Base-by-base conservation (phyloP, 2,888 invertebrate genomes). In the Nemapogon koenigi region DNA sequence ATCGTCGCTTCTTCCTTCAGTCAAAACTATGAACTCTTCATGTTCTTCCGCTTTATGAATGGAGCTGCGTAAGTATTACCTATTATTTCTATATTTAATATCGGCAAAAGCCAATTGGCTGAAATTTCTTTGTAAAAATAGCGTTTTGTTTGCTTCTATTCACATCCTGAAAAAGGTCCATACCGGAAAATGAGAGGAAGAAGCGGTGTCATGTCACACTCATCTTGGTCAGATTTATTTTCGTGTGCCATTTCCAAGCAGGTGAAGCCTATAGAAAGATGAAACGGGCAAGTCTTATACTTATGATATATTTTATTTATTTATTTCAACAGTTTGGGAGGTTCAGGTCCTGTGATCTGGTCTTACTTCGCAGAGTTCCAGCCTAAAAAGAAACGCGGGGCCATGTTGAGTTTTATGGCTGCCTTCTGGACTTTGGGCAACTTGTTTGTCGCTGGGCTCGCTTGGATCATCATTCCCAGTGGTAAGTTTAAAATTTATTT, bases 401-500 rank as follows among this genome's bases (percentile, higher is more conserved):
- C 91, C 38, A 94, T 94, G 94, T 80, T 95, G 51, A 93, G 93
- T 52, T 91, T 92, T 62, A 91, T 95, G 89, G 94, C 95, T 41
- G 94, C 94, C 37, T 95, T 94, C 70, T 95, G 95, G 95, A 95
- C 95, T 41, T 84, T 94, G 51, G 95, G 95, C 48, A 94, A 94
- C 65, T 82, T 95, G 48, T 89, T 94, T 58, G 94, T 94, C 40
- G 94, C 95, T 50, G 92, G 94, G 62, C 67, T 87, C 47, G 88
- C 88, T 45, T 88, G 88, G 88, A 78, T 88, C 45, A 86, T 88
- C 51, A 88, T 88, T 45, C 88, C 88, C 48, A 82, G 84, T 51
- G 70, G 78, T 78, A 45, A 57, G 57, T 39, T 10, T 22, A n/a
- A n/a, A n/a, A n/a, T n/a, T n/a, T n/a, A n/a, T n/a, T n/a, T n/a